A percentile compares a stretch with the other conserved stretches of the same genome.
Evolutionary conservation across 2,113 vertebrate species (phyloP).

Genomic region (Ageneiosus marmoratus): DNA sequence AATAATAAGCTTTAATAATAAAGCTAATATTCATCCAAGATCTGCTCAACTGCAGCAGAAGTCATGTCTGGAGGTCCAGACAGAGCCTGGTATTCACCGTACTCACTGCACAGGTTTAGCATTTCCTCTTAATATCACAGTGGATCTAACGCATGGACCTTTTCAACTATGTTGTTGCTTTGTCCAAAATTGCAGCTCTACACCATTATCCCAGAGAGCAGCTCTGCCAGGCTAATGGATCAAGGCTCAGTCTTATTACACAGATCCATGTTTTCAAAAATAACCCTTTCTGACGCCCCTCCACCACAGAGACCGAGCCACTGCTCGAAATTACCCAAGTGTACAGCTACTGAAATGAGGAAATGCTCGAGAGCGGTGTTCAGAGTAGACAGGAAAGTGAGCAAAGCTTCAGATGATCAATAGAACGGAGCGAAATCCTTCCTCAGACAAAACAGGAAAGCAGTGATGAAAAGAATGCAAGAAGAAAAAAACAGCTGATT

Average conservation of each 20-base stretch:
- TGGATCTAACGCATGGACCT: conserved; percentile 4
- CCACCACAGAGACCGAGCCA: neutral
- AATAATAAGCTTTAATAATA: neutral
- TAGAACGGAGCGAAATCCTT: neutral
- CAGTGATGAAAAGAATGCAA: conserved; percentile 6
- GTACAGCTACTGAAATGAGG: neutral
- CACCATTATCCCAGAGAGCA: conserved; percentile 5
- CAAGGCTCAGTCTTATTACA: neutral
- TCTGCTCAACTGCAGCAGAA: neutral
- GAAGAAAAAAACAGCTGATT: conserved; percentile 24
- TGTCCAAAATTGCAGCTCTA: neutral
- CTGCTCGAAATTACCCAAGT: neutral
- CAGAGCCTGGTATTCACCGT: neutral
- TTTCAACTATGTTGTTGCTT: neutral
- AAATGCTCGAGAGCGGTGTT: neutral
- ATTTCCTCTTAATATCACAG: neutral
- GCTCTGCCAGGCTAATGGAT: conserved; percentile 18
- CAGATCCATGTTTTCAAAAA: neutral
- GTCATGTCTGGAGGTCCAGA: neutral
- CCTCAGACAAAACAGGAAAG: conserved; percentile 1
- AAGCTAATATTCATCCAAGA: neutral
- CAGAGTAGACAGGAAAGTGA: neutral
- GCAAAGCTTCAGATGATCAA: conserved; percentile 31
- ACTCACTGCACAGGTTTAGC: neutral
- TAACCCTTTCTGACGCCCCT: neutral